Evolutionary conservation across 1,140 invertebrate species (phyloP), one percentile per base, ranked within the genome.

Genomic region (Drosophila insularis): DNA sequence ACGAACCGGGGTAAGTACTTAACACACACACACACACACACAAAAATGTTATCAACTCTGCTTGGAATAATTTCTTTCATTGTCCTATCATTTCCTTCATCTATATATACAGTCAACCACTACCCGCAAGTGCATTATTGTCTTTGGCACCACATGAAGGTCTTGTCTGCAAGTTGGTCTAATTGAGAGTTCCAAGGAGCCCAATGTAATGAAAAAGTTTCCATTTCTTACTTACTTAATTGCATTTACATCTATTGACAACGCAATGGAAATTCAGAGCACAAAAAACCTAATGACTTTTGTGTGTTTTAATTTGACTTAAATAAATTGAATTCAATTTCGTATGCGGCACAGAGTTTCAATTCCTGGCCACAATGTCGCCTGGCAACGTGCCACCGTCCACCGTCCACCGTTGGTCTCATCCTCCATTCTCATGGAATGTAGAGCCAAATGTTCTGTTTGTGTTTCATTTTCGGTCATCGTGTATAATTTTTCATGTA

Each of bases 1-100:
- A 93, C 62, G 61, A 75, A 43, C 31, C 67, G 23, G 92, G 92
- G 94, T 94, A 92, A 92, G 91, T 78, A 10, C 21, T 43, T 71
- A 31, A 11, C 53, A 53, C 17, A 23, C 32, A 35, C 32, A 35
- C 8, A 35, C 31, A 8, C 32, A 35, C 27, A 5, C 27, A 10
- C 8, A 8, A 14, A n/a, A n/a, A n/a, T n/a, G 11, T 2, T n/a
- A 68, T 19, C 1, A 35, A 61, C 19, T 27, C 14, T 3, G 0
- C n/a, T 23, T 10, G 55, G n/a, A 13, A 50, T 50, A 13, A 23
- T 13, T 46, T 19, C 13, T 10, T 17, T 53, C n/a, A 14, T n/a
- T 40, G 14, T 21, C 1, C 8, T 11, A 31, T 27, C 7, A 19
- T 19, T 8, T 31, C 19, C 11, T 43, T 68, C 43, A 50, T 50